These are phyloP conservation scores for Ephestia elutella DNA, from an alignment of 1,140 invertebrate genomes.

Conservation along the genomic window DNA sequence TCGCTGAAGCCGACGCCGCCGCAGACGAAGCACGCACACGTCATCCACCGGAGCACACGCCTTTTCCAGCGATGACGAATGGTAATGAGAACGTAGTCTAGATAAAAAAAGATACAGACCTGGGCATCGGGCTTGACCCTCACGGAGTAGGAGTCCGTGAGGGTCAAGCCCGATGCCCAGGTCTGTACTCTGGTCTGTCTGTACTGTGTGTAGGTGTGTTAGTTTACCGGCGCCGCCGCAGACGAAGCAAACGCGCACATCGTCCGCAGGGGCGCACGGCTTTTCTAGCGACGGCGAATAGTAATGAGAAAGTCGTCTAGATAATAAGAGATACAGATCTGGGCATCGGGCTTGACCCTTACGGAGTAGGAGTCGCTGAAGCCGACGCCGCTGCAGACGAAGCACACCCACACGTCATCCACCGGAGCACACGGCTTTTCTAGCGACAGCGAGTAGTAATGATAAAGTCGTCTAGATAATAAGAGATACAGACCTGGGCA, in stretches of 20 bases:
- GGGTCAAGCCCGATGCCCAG: too few species aligned
- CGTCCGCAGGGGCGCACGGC: conserved; percentile 33
- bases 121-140: conserved; percentile 78
- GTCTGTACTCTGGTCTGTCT: too few species aligned
- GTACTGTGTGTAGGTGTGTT: too few species aligned
- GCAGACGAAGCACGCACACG: conserved; percentile 86
- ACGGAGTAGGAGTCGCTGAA: conserved; percentile 83
- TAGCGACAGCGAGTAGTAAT: too few species aligned
- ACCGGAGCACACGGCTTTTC: conserved; percentile 8
- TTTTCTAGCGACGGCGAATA: conserved; percentile 37
- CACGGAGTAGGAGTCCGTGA: conserved; percentile 81
- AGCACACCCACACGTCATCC: conserved; percentile 77
- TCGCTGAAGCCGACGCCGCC: conserved; percentile 81
- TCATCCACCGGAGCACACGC: conserved; percentile 26
- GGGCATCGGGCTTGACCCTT: conserved; percentile 78
- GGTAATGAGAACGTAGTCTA: too few species aligned
- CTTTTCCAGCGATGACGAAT: too few species aligned
- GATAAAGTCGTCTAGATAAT: too few species aligned
- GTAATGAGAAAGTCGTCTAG: too few species aligned
- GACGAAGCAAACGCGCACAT: conserved; percentile 83
- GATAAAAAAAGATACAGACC: conserved; percentile 26
- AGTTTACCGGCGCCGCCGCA: conserved; percentile 87
- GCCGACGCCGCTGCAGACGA: conserved; percentile 87
- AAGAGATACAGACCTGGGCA: conserved; percentile 43
- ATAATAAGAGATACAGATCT: too few species aligned